Conservation (phyloP, 2,888 invertebrate species). For the Sphaerophoria rueppellii region DNA sequence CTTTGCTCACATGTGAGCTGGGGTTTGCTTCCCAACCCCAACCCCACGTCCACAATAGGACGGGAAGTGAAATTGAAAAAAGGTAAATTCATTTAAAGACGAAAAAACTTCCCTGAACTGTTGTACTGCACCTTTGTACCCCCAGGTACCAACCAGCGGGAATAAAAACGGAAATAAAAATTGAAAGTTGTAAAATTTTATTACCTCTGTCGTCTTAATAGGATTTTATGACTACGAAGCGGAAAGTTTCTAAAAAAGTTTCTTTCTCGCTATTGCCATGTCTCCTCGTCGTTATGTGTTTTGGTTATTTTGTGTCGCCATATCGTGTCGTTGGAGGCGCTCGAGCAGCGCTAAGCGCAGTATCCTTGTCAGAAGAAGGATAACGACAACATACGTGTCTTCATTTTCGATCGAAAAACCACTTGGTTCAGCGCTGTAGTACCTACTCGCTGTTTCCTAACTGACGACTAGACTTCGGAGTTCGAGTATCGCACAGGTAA, state of each 20-base stretch:
- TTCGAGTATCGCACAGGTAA: slow-evolving; percentile 9
- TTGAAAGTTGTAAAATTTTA: slow-evolving; percentile 80
- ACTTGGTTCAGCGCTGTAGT: slow-evolving; percentile 14
- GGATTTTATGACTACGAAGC: slow-evolving; percentile 64
- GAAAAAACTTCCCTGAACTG: slow-evolving; percentile 1
- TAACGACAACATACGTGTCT: slow-evolving; percentile 68
- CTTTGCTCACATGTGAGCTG: slow-evolving; percentile 2
- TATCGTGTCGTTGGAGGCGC: slow-evolving; percentile 22
- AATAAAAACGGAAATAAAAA: slow-evolving; percentile 77
- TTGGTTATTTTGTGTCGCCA: slow-evolving; percentile 12
- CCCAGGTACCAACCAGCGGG: not conserved
- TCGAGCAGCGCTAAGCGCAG: slow-evolving; percentile 7
- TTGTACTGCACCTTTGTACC: not conserved
- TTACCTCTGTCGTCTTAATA: slow-evolving; percentile 74
- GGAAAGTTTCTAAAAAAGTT: slow-evolving; percentile 63
- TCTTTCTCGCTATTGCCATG: slow-evolving; percentile 21
- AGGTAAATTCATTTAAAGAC: slow-evolving; percentile 41
- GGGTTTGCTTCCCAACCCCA: not conserved
- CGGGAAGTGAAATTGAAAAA: slow-evolving; percentile 37
- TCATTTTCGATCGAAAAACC: slow-evolving; percentile 44
- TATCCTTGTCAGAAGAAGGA: slow-evolving; percentile 31
- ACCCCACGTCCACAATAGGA: slow-evolving; percentile 17
- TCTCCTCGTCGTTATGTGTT: not conserved
- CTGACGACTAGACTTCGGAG: not conserved
- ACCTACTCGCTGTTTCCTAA: not conserved